A percentile compares a stretch with the other conserved stretches of the same genome.
These are phyloP conservation scores for Macroglossus sobrinus DNA, from an alignment of 2,113 vertebrate species.

Conservation along the genomic window DNA sequence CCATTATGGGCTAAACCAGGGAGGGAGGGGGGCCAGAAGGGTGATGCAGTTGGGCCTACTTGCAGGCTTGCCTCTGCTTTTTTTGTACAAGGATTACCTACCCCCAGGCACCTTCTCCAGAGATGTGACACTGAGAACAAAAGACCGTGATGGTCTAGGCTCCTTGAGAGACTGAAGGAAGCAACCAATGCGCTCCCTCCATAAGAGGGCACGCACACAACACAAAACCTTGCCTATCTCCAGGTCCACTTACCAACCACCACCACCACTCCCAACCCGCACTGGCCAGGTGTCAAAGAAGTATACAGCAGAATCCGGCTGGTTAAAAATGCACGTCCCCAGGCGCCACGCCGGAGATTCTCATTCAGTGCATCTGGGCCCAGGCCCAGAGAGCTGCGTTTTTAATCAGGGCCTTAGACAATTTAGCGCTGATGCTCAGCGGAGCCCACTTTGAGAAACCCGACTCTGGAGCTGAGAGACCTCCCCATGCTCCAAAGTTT, in stretches of 20 bases:
- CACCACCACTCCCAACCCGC: too few relatives aligned
- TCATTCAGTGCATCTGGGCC: not conserved
- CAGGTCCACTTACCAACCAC: not conserved
- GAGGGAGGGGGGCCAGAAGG: not conserved
- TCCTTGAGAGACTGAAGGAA: not conserved
- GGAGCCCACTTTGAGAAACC: not conserved
- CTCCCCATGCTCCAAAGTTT: not conserved
- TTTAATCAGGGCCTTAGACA: not conserved
- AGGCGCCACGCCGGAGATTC: not conserved
- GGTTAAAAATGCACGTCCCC: not conserved
- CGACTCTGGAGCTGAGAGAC: not conserved
- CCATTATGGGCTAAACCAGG: not conserved
- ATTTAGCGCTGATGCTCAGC: not conserved
- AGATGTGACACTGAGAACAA: not conserved
- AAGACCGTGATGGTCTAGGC: not conserved
- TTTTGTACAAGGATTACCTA: not conserved
- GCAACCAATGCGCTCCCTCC: not conserved
- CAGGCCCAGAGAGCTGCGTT: not conserved
- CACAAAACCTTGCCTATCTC: not conserved
- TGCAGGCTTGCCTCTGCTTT: not conserved
- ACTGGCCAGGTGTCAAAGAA: not conserved
- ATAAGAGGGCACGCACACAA: not conserved
- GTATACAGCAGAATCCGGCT: not conserved
- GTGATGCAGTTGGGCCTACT: not conserved
- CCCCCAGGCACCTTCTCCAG: not conserved